Conservation (phyloP, 2,113 vertebrate species). For the Regulus satrapa region DNA sequence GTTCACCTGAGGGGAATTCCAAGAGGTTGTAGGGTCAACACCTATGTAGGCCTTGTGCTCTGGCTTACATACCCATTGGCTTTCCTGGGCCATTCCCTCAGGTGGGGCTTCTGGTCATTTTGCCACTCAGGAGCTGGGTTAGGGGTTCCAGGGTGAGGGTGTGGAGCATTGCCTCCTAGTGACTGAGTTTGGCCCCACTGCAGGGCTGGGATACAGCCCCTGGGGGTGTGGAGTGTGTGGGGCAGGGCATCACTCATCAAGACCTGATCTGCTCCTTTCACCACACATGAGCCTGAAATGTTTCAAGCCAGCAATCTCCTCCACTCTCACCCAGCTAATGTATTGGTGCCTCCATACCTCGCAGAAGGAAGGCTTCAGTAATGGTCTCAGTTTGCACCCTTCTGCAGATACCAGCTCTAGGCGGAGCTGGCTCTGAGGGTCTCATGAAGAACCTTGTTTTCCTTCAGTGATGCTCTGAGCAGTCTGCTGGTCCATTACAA, state of each 20-base stretch:
- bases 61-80: background rate
- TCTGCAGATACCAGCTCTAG: background rate
- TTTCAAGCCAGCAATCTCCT: background rate
- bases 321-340: background rate
- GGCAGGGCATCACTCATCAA: background rate
- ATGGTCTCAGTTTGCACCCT: background rate
- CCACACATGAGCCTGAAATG: too few relatives aligned
- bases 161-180: background rate
- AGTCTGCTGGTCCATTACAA: background rate
- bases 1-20: background rate
- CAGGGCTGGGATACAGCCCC: rapidly evolving
- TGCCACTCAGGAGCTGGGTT: background rate
- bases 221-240: too few relatives aligned
- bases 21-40: background rate
- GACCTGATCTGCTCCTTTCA: background rate
- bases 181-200: background rate
- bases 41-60: background rate
- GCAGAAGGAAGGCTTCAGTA: background rate
- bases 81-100: background rate
- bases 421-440: background rate
- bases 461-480: rapidly evolving
- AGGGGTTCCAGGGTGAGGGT: background rate
- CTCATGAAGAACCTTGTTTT: background rate
- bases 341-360: rapidly evolving
- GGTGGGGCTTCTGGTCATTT: background rate